Evolutionary conservation across 1,140 invertebrate species (phyloP).

Genomic region (Octopus sinensis): DNA sequence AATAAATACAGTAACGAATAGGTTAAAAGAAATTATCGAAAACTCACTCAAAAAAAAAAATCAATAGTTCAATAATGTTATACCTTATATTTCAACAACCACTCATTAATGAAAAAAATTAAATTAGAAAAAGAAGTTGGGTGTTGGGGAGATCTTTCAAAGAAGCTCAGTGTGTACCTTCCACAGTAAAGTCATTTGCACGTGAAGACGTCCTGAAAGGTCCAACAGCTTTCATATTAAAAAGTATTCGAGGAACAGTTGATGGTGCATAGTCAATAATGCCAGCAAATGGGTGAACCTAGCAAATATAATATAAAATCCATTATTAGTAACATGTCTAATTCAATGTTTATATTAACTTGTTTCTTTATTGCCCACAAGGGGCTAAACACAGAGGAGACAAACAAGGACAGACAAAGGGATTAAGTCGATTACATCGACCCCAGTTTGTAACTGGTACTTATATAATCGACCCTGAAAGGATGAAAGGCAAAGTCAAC

Average conservation of each 20-base stretch:
- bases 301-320: conserved; percentile 17
- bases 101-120: background rate
- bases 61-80: too few relatives aligned
- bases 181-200: conserved; percentile 46
- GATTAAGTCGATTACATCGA: background rate
- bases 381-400: background rate
- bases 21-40: too few relatives aligned
- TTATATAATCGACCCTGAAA: background rate
- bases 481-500: background rate
- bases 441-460: background rate
- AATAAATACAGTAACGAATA: too few relatives aligned
- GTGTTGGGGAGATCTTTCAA: background rate
- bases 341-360: background rate
- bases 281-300: conserved; percentile 59
- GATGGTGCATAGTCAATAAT: conserved; percentile 51
- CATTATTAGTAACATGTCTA: background rate
- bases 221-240: conserved; percentile 55
- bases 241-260: conserved; percentile 51
- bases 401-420: background rate
- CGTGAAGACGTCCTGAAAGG: conserved; percentile 48
- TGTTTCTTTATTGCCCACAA: background rate
- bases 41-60: too few relatives aligned
- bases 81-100: background rate
- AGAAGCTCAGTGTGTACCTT: conserved; percentile 31
- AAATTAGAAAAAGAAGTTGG: background rate